Percentiles rank a stretch among this genome's conserved stretches.
phyloP scores from a whole-genome alignment of 2,797 vertebrate species.

The Sphaeramia orbicularis region DNA sequence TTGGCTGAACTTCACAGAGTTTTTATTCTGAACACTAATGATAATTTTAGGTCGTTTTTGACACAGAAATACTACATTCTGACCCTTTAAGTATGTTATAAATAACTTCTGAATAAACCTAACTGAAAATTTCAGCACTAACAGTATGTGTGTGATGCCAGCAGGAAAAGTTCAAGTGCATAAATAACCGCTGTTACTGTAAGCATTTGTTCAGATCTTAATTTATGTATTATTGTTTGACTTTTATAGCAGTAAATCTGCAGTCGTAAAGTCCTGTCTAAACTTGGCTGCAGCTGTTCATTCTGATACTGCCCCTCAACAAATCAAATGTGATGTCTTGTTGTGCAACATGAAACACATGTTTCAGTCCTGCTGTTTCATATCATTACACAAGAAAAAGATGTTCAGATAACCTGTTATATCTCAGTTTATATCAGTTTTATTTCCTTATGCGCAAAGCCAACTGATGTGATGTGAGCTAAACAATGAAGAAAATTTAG shows the following conservation, averaged over 20 bases:
- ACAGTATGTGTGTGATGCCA: conserved; percentile 17
- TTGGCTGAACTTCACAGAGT: too few relatives aligned
- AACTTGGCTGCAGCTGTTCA: neutral
- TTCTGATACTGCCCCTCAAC: neutral
- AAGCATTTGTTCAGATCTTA: neutral
- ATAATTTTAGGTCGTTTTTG: too few relatives aligned
- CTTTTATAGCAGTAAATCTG: neutral
- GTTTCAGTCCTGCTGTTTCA: neutral
- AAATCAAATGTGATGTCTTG: neutral
- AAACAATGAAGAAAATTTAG: too few relatives aligned
- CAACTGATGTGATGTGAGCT: too few relatives aligned
- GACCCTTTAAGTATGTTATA: too few relatives aligned
- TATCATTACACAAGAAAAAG: neutral
- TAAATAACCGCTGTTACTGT: neutral
- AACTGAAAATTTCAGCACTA: too few relatives aligned
- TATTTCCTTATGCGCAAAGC: neutral
- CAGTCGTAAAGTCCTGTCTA: neutral
- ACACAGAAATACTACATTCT: too few relatives aligned
- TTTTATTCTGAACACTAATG: too few relatives aligned
- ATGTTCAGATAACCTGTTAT: neutral
- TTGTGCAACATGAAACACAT: too few relatives aligned
- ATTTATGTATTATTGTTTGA: neutral
- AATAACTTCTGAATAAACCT: too few relatives aligned
- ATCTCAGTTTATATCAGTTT: neutral
- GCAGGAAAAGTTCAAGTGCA: neutral